phyloP scores from a whole-genome alignment of 2,113 vertebrate genomes.

The Pica pica region DNA sequence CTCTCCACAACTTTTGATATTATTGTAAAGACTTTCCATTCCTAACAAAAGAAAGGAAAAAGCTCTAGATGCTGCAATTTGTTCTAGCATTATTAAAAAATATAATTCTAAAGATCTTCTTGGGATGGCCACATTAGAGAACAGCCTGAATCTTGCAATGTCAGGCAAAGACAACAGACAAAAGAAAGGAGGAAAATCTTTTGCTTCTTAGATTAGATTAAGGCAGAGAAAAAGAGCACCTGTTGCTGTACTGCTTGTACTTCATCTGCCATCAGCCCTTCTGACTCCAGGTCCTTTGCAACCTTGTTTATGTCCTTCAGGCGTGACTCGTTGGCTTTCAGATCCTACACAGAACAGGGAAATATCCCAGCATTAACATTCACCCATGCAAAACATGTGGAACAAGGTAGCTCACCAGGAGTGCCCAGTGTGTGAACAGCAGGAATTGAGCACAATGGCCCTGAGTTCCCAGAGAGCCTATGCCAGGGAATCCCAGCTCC shows the following conservation, averaged over 20 bases:
- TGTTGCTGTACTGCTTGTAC: slow-evolving; percentile 88
- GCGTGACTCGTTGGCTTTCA: slow-evolving; percentile 96
- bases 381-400: not conserved
- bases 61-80: not conserved
- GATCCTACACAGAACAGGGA: slow-evolving; percentile 74
- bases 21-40: not conserved
- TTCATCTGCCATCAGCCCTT: slow-evolving; percentile 95
- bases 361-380: not conserved
- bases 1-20: not conserved
- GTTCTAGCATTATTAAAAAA: not conserved
- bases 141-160: not conserved
- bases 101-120: not conserved
- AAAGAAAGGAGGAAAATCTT: not conserved
- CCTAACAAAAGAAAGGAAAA: not conserved
- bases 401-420: not conserved
- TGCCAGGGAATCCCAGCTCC: not conserved
- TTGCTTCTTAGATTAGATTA: not conserved
- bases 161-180: not conserved
- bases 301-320: slow-evolving; percentile 98
- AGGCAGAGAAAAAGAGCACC: slow-evolving; percentile 55
- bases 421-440: not conserved
- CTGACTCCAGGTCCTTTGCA: slow-evolving; percentile 92
- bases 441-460: not conserved
- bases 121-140: not conserved
- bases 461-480: not conserved